Evolutionary conservation across 2,113 vertebrate species (phyloP), one percentile per base, ranked within the genome.

Genomic region (Cygnus buccinator): DNA sequence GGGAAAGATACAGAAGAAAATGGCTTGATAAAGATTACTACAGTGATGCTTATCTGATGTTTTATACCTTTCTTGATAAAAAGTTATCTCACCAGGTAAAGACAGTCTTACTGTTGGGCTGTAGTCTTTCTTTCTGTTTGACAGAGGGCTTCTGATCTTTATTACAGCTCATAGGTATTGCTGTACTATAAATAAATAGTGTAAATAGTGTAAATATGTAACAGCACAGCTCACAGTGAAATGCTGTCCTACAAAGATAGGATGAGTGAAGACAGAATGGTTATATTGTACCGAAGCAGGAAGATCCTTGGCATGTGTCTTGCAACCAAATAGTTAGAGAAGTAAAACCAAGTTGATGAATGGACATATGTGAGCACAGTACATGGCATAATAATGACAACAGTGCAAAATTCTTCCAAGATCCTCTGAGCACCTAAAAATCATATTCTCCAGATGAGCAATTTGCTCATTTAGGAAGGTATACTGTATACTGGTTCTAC

Each of bases 361-460:
- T 0, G 0, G 9, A 61, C 65, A 12, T 17, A 81, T 43, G 3
- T 52, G 16, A 86, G 29, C 4, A 16, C 12, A 35, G 1, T 10
- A 54, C 1, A 4, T 13, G 6, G 5, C 31, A 55, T 33, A 50
- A 46, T 18, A 70, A 44, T 26, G 22, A 39, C 29, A 62, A 67
- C 5, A 66, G 63, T 16, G 26, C 26, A 79, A 14, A 74, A 37
- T 31, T 62, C 8, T 3, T n/a, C 9, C 29, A 46, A 14, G 14
- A 29, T 43, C 14, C 22, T 71, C 8, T 6, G 17, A 81, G 21
- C 15, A 66, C 18, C 79, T 52, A 58, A 79, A 93, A 84, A 46
- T 17, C 14, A 41, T 15, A 35, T 70, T 62, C 23, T 14, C 57
- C 16, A 87, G 67, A 74, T 28, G 2, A 75, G 13, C 25, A 66